Percentiles rank a stretch among this genome's conserved stretches.
phyloP scores from a whole-genome alignment of 2,113 vertebrate species.

The Apeltes quadracus region DNA sequence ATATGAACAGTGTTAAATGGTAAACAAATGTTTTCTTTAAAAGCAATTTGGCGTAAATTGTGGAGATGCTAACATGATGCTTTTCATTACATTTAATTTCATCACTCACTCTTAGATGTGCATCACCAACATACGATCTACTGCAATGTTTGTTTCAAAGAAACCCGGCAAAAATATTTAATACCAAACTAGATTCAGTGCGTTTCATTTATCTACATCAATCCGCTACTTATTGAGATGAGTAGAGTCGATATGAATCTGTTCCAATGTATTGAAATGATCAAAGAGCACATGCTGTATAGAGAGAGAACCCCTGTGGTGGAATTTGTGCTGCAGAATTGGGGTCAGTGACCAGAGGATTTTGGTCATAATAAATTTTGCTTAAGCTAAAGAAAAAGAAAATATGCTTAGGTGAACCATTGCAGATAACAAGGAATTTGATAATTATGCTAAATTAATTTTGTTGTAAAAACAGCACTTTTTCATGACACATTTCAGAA shows the following conservation, averaged over 20 bases:
- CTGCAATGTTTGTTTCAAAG: neutral
- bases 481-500: neutral
- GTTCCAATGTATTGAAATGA: constrained; percentile 33
- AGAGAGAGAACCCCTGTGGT: constrained; percentile 29
- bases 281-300: constrained; percentile 26
- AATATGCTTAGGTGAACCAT: neutral
- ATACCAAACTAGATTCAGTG: constrained; percentile 11
- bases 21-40: constrained; percentile 19
- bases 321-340: constrained; percentile 32
- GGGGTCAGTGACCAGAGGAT: constrained; percentile 39
- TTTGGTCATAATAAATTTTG: constrained; percentile 34
- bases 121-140: constrained; percentile 1
- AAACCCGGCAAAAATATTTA: constrained; percentile 9
- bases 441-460: neutral
- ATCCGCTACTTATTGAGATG: constrained; percentile 15
- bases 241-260: constrained; percentile 31
- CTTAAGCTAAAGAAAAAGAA: neutral
- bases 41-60: constrained; percentile 28
- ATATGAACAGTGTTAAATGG: neutral
- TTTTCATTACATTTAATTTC: constrained; percentile 37
- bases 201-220: constrained; percentile 39
- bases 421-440: neutral
- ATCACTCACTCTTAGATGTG: constrained; percentile 13
- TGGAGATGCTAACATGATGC: constrained; percentile 16
- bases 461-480: neutral